A percentile compares a stretch with the other conserved stretches of the same genome.
These are phyloP conservation scores for Leptogaster cylindrica DNA, from an alignment of 2,888 invertebrate species.

Conservation along the genomic window DNA sequence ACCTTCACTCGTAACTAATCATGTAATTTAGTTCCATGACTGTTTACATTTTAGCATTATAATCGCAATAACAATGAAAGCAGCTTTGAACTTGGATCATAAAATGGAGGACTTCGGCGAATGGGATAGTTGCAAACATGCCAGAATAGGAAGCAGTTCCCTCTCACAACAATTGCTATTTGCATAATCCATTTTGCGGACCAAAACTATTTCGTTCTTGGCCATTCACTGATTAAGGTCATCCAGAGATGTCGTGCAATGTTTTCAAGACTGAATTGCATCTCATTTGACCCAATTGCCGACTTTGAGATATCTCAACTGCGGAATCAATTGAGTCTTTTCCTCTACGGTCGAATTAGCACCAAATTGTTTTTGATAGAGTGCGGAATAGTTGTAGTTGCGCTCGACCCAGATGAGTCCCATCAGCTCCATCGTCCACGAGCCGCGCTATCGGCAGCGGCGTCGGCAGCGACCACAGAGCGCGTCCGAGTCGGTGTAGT, in stretches of 20 bases:
- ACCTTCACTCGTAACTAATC: no score
- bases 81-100: no score
- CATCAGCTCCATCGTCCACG: no score
- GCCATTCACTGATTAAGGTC: constrained; percentile 33
- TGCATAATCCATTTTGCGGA: constrained; percentile 18
- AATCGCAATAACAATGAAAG: no score
- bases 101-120: no score
- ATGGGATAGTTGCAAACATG: no score
- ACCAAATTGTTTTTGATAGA: neutral
- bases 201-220: constrained; percentile 1
- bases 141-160: no score
- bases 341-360: neutral
- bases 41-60: no score
- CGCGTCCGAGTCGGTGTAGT: neutral
- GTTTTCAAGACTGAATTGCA: constrained; percentile 1
- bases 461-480: no score
- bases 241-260: constrained; percentile 5
- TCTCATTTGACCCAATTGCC: constrained; percentile 30
- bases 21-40: no score
- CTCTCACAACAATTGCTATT: neutral
- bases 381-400: neutral
- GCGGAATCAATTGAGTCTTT: constrained; percentile 15
- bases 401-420: neutral
- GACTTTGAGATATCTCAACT: neutral
- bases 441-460: no score